Evolutionary conservation across 2,888 invertebrate genomes (phyloP).

Genomic region (Thecocarcelia acutangulata): DNA sequence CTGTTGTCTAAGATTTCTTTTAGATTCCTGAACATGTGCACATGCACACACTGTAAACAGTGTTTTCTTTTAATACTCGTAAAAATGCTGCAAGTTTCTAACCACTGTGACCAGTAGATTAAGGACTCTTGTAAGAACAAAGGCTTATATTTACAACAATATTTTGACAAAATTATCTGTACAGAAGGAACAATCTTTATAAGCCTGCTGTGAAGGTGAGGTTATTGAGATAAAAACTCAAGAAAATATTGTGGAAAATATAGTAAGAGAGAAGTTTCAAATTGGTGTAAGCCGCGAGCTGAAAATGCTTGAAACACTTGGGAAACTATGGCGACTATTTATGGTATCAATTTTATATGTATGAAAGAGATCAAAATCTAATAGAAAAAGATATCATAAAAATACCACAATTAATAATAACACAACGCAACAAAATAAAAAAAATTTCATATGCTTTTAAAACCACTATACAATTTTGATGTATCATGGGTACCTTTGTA

Average conservation of each 20-base stretch:
- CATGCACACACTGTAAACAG: neutral
- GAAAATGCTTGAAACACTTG: constrained; percentile 28
- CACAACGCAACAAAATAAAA: too few relatives aligned
- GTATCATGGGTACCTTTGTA: too few relatives aligned
- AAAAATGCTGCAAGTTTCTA: neutral
- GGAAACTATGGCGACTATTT: neutral
- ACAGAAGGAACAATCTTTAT: constrained; percentile 24
- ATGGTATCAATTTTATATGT: too few relatives aligned
- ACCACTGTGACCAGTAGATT: constrained; percentile 1
- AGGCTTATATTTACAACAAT: constrained; percentile 37
- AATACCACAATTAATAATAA: too few relatives aligned
- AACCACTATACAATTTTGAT: too few relatives aligned
- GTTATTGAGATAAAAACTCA: constrained; percentile 28
- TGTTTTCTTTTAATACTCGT: too few relatives aligned
- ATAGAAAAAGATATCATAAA: too few relatives aligned
- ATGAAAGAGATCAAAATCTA: too few relatives aligned
- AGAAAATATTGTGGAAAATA: neutral
- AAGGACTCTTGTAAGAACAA: constrained; percentile 17
- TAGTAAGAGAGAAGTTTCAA: neutral
- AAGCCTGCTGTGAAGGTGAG: constrained; percentile 48
- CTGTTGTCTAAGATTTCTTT: constrained; percentile 44
- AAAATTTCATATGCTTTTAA: too few relatives aligned
- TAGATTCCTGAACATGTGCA: constrained; percentile 5
- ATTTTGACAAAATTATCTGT: constrained; percentile 58
- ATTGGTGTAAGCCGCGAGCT: constrained; percentile 24